Evolutionary conservation across 37 sponge, comb jelly and placozoan genomes (phyloP).

Genomic region (Eunapius fragilis): DNA sequence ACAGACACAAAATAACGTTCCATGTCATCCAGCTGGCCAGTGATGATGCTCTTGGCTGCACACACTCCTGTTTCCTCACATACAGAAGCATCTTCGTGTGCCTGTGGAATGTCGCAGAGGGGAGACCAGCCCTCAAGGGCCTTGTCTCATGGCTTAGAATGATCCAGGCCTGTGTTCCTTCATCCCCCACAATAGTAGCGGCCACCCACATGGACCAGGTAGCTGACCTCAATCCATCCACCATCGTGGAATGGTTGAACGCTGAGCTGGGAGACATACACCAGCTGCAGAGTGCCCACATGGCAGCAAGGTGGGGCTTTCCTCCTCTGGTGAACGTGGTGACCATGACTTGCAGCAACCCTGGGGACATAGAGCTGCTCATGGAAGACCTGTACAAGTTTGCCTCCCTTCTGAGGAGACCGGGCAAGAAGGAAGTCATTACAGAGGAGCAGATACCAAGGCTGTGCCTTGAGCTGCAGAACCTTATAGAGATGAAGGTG

Average conservation of each 20-base stretch:
- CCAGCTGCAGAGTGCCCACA: constrained; percentile 7
- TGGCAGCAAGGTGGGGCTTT: constrained; percentile 20
- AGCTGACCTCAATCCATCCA: constrained; percentile 17
- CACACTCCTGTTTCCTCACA: constrained; percentile 68
- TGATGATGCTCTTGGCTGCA: constrained; percentile 20
- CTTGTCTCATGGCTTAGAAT: constrained; percentile 52
- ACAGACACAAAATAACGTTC: constrained; percentile 45
- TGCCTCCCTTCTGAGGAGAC: constrained; percentile 13
- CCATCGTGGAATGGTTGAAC: constrained; percentile 53
- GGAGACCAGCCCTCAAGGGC: constrained; percentile 22
- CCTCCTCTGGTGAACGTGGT: constrained; percentile 49
- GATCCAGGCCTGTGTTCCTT: constrained; percentile 75
- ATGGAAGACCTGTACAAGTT: constrained; percentile 41
- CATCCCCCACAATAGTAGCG: constrained; percentile 55
- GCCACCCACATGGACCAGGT: constrained; percentile 62
- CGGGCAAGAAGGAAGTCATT: constrained; percentile 2
- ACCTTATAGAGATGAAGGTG: constrained; percentile 56
- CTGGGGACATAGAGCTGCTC: constrained; percentile 48
- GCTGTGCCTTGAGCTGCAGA: constrained; percentile 68
- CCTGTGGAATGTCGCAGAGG: constrained; percentile 55
- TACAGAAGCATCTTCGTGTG: constrained; percentile 60
- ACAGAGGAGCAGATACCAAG: constrained; percentile 56
- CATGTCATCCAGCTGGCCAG: constrained; percentile 62
- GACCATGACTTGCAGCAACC: constrained; percentile 43
- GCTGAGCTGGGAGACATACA: constrained; percentile 18